Evolutionary conservation across 2,888 invertebrate species (phyloP), one percentile per base, ranked within the genome.

Genomic region (Ctena decussata): DNA sequence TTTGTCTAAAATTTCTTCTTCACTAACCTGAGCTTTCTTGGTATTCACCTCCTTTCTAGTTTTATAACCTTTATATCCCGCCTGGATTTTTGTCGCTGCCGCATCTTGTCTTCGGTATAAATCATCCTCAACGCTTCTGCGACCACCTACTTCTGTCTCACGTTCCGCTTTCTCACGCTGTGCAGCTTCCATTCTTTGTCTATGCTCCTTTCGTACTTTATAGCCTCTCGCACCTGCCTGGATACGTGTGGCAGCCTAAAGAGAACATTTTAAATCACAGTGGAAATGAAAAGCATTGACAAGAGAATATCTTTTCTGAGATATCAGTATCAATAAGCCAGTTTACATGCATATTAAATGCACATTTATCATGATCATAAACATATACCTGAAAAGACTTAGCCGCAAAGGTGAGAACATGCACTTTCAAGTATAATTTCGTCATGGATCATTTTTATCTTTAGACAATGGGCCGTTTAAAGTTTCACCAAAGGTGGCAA

Each of bases 51-150:
- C 70, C 69, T 82, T 84, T 15, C 87, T 70, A 30, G 70, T 69
- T 71, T 70, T 80, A 73, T 83, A 81, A 30, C 87, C 87, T 60
- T 76, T 82, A 74, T 41, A 85, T n/a, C 80, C 80, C n/a, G 87
- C 87, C 37, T 87, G 87, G 32, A 87, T 87, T 81, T 65, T 83
- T 21, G 73, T 53, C 15, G 87, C 85, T 41, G 87, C 87, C 2
- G 65, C 41, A 24, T 84, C 80, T 39, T 84, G 60, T 41, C 49
- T 49, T 57, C 46, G 53, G 6, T 24, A 27, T 27, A 73, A 24
- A 35, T 85, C 57, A 70, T 85, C 75, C 12, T 73, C 53, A 5
- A 12, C 65, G 27, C 32, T 35, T 27, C n/a, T 3, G 15, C 65
- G 27, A 11, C 41, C n/a, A 12, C 12, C 41, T 6, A n/a, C 21